phyloP scores from a whole-genome alignment of 2,113 vertebrate genomes.

The Cygnus buccinator region DNA sequence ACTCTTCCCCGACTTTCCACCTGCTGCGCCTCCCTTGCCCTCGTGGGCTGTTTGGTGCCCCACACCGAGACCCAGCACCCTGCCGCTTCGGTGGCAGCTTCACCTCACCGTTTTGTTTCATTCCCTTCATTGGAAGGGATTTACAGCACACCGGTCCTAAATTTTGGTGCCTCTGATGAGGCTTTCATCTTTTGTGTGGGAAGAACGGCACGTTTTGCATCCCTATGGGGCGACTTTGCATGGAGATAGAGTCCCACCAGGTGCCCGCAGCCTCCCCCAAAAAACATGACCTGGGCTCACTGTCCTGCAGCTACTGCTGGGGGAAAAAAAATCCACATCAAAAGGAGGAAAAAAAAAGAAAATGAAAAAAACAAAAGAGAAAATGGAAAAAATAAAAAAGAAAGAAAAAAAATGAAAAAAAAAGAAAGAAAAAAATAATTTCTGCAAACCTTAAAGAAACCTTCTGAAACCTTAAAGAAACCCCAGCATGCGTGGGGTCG shows the following conservation, averaged over 20 bases:
- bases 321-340: background rate
- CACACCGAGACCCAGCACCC: background rate
- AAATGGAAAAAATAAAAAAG: too few relatives aligned
- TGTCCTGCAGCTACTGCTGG: background rate
- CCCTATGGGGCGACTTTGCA: background rate
- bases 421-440: too few relatives aligned
- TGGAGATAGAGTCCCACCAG: background rate
- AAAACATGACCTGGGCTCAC: fast-evolving
- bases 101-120: fast-evolving
- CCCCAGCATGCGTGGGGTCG: background rate
- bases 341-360: background rate
- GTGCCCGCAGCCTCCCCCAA: background rate
- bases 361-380: too few relatives aligned
- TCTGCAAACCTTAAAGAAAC: background rate
- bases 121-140: background rate
- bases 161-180: background rate
- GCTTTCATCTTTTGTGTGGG: background rate
- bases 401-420: background rate
- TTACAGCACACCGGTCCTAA: background rate
- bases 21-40: background rate
- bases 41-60: fast-evolving
- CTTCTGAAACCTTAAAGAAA: too few relatives aligned
- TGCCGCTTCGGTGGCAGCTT: fast-evolving
- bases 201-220: fast-evolving
- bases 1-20: background rate